Evolutionary conservation across 2,113 vertebrate species (phyloP).

Genomic region (Riparia riparia): DNA sequence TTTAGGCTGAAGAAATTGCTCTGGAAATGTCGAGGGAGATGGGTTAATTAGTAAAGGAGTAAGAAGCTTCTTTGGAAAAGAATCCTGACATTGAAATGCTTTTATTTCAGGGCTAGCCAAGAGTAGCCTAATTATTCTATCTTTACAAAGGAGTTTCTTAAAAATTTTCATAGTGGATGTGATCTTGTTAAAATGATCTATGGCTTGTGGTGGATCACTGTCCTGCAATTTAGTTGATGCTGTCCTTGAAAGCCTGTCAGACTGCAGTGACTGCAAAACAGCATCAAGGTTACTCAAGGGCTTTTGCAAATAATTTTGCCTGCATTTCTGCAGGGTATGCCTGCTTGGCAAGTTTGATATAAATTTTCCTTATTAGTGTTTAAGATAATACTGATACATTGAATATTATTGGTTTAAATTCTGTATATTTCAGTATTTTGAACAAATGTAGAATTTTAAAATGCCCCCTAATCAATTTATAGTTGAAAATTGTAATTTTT

Average conservation of each 20-base stretch:
- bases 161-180: neutral
- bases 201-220: neutral
- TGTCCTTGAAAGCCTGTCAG: constrained; percentile 28
- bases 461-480: neutral
- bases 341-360: neutral
- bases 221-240: neutral
- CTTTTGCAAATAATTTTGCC: constrained; percentile 27
- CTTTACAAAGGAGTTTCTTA: neutral
- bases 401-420: neutral
- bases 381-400: neutral
- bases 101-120: neutral
- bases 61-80: neutral
- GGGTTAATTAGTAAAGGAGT: neutral
- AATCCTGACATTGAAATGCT: neutral
- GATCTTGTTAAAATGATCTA: constrained; percentile 13
- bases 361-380: neutral
- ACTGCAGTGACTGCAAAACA: constrained; percentile 23
- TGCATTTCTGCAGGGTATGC: neutral
- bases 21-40: neutral
- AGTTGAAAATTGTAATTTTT: neutral
- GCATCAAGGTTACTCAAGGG: constrained; percentile 18
- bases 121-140: neutral
- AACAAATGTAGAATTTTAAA: neutral
- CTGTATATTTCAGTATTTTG: neutral
- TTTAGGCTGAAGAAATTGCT: neutral